phyloP scores from a whole-genome alignment of 2,113 vertebrate species.

The Balaenoptera acutorostrata region DNA sequence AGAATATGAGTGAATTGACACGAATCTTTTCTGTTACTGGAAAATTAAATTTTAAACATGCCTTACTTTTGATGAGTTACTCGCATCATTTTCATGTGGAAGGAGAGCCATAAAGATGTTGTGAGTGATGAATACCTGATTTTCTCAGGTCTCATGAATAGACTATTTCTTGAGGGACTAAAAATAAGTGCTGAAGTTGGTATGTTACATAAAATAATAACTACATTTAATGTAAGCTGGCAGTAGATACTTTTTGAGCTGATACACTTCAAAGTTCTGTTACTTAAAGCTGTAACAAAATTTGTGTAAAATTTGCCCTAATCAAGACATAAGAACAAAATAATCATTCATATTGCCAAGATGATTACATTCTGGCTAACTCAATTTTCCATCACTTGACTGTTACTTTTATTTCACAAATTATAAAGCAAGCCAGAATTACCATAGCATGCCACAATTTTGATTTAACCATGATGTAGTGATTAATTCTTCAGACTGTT shows the following conservation, averaged over 20 bases:
- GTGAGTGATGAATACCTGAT: not conserved
- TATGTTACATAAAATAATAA: not conserved
- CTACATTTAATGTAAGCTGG: not conserved
- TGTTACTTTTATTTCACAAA: slow-evolving; percentile 53
- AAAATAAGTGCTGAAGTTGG: not conserved
- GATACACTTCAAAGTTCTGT: not conserved
- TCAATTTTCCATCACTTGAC: not conserved
- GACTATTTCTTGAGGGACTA: not conserved
- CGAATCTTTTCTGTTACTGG: not conserved
- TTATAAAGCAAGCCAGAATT: slow-evolving; percentile 68
- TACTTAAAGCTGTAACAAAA: not conserved
- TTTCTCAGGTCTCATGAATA: not conserved
- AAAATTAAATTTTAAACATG: not conserved
- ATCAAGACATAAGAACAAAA: not conserved
- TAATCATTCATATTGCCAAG: slow-evolving; percentile 12
- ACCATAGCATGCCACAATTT: slow-evolving; percentile 62
- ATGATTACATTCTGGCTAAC: slow-evolving; percentile 5
- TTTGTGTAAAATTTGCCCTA: slow-evolving; percentile 11
- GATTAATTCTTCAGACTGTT: slow-evolving; percentile 53
- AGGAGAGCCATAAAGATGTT: not conserved
- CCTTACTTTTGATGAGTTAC: not conserved
- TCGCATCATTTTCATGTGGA: not conserved
- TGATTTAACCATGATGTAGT: slow-evolving; percentile 61
- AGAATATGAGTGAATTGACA: not conserved
- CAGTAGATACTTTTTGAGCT: not conserved